phyloP scores from a whole-genome alignment of 2,888 invertebrate genomes.

The Heliconius ethilla region DNA sequence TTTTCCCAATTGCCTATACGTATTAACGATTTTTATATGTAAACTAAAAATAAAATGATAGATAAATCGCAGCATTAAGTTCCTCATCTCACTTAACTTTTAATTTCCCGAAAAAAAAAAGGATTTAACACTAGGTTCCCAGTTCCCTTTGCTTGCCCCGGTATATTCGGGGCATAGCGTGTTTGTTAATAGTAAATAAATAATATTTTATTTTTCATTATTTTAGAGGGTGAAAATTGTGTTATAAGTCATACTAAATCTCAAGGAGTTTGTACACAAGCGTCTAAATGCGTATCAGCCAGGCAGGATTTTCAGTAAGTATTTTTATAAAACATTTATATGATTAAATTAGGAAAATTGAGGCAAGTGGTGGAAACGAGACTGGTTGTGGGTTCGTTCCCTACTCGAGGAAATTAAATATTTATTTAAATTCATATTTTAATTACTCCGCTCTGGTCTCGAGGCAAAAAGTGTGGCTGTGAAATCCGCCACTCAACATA shows the following conservation, averaged over 20 bases:
- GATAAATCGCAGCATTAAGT: too few species aligned
- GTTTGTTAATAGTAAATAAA: not conserved
- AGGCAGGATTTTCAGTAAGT: slow-evolving; percentile 42
- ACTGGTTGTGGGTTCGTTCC: not conserved
- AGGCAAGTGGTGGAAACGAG: not conserved
- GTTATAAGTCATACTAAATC: slow-evolving; percentile 36
- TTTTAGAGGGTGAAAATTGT: slow-evolving; percentile 41
- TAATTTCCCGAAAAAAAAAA: too few species aligned
- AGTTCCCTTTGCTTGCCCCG: not conserved
- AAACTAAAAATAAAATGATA: too few species aligned
- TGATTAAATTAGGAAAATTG: not conserved
- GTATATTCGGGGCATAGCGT: not conserved
- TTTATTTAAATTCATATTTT: not conserved
- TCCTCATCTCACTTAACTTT: too few species aligned
- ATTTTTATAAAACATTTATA: not conserved
- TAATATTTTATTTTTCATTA: not conserved
- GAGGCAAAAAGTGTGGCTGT: too few species aligned
- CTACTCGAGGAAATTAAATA: not conserved
- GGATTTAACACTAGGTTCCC: not conserved
- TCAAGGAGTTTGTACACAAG: slow-evolving; percentile 33
- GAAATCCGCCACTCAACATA: too few species aligned
- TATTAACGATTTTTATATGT: too few species aligned
- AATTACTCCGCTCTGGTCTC: too few species aligned
- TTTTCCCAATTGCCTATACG: too few species aligned
- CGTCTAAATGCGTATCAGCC: slow-evolving; percentile 34